Conservation (phyloP, 2,888 invertebrate genomes). For the Drosophila picticornis region DNA sequence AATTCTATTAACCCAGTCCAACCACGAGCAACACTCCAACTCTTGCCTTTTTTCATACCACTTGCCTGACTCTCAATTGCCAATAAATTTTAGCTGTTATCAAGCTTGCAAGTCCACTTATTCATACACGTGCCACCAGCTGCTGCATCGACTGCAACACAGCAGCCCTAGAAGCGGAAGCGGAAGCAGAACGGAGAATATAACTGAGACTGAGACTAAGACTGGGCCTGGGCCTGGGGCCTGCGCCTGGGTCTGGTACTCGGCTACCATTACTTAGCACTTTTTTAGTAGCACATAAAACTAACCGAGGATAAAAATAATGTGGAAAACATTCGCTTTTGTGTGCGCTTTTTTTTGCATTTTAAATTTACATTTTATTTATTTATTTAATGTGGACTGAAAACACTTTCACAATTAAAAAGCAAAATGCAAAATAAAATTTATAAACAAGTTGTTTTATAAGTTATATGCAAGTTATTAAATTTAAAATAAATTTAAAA, state of each 20-base stretch:
- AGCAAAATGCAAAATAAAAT: neutral
- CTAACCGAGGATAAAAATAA: conserved; percentile 12
- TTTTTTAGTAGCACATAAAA: conserved; percentile 39
- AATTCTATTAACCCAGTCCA: conserved; percentile 67
- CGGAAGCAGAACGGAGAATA: neutral
- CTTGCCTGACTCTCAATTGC: conserved; percentile 61
- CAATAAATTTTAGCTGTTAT: conserved; percentile 74
- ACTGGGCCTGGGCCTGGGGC: neutral
- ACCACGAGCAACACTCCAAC: conserved; percentile 10
- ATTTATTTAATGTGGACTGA: neutral
- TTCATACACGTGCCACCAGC: conserved; percentile 71
- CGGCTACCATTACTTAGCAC: conserved; percentile 32
- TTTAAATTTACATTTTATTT: neutral
- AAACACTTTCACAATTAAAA: neutral
- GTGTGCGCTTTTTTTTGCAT: conserved; percentile 4
- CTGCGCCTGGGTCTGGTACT: conserved; percentile 3
- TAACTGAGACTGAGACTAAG: neutral
- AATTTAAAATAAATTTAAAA: neutral
- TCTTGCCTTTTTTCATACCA: conserved; percentile 6
- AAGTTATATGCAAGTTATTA: neutral
- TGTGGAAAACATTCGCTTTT: conserved; percentile 4
- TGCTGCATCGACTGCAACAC: conserved; percentile 39
- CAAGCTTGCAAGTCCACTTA: conserved; percentile 67
- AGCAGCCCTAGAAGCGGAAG: conserved; percentile 7
- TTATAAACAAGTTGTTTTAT: neutral